Conservation (phyloP, 37 sponge, comb jelly and placozoan genomes). For the Halichondria panicea region DNA sequence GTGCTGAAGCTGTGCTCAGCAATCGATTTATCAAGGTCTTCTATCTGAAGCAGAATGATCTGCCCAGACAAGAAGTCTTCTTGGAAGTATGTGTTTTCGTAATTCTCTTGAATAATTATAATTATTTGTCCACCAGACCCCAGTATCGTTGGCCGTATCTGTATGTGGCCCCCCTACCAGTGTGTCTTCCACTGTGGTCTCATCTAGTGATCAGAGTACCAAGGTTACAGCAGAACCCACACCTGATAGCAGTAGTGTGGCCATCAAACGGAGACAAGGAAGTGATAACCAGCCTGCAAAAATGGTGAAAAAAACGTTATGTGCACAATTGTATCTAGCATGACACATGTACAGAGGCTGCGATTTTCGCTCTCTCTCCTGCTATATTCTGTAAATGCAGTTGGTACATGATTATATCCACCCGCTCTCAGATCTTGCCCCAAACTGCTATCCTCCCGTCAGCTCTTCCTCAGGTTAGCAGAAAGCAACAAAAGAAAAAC, state of each 20-base stretch:
- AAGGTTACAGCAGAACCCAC: not conserved
- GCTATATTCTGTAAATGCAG: not conserved
- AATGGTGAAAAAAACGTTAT: no score
- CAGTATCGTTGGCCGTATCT: constrained; percentile 13
- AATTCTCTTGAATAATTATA: not conserved
- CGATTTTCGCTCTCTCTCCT: not conserved
- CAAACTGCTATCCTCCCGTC: not conserved
- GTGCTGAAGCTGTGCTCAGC: constrained; percentile 83
- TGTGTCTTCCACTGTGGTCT: not conserved
- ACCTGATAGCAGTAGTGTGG: constrained; percentile 9
- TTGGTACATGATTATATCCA: not conserved
- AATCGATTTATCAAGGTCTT: constrained; percentile 81
- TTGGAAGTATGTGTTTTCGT: constrained; percentile 9
- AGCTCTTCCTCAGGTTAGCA: not conserved
- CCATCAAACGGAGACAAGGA: no score
- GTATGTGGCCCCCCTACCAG: not conserved
- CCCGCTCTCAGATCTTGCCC: not conserved
- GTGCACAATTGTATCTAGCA: no score
- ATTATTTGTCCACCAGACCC: not conserved
- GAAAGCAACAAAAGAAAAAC: constrained; percentile 8
- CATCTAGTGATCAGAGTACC: not conserved
- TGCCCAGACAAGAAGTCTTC: not conserved
- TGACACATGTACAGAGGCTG: no score
- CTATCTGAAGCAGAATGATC: constrained; percentile 41
- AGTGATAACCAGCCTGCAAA: no score